Base-by-base conservation (phyloP, 1,140 invertebrate species). In the Ericerus pela region DNA sequence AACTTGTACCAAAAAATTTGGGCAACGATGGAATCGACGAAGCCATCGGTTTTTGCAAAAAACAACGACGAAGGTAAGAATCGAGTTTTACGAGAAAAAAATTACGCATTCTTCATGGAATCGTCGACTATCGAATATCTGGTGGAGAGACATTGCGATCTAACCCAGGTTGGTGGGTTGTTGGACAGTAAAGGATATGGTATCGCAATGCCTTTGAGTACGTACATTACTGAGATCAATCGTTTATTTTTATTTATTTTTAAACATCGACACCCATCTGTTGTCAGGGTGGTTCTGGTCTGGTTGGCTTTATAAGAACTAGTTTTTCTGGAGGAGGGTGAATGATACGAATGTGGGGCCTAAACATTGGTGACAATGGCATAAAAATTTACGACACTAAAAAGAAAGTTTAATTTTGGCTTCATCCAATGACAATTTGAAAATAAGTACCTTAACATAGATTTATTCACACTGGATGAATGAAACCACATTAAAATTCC, bases 41-140 rank as follows among this genome's bases (percentile, higher is more conserved):
- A 81, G 37, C 88, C 88, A 0, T 78, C 77, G 0, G 89, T 93
- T 0, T 93, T 91, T 62, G 82, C 86, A 0, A 75, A 76, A 26
- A 78, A 70, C 18, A 92, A 90, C 60, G 74, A 79, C 10, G 87
- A 92, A 66, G 94, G 94, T 2, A 82, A 90, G 0, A 77, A 86
- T 59, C 73, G 85, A n/a, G 91, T 95, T 0, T 64, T 77, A 8
- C 78, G 79, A 58, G 78, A 78, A 0, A 82, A 83, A 57, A 62
- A 61, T 2, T 91, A 87, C 65, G 87, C 86, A 1, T 91, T 84
- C 67, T 72, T 90, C 8, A 90, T 91, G 87, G 87, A 91, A 68
- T 88, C 84, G 0, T 80, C 84, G 0, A 76, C 79, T n/a, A 79
- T 91, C 58, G 84, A 88, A 59, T 91, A 86, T 65, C 78, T 81